Evolutionary conservation across 2,113 vertebrate species (phyloP).

Genomic region (Ochotona princeps): DNA sequence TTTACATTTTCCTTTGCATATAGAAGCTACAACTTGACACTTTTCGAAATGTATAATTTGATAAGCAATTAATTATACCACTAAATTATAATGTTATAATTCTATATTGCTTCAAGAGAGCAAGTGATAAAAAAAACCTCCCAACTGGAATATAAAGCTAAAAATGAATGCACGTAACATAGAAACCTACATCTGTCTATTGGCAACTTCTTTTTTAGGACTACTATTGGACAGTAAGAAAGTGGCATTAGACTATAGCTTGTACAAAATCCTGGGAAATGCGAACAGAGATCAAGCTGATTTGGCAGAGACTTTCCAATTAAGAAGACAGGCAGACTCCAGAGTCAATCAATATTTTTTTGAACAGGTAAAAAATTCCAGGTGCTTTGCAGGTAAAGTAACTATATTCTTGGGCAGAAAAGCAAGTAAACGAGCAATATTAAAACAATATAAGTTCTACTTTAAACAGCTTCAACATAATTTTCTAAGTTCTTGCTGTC

Average conservation of each 20-base stretch:
- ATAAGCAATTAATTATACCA: neutral
- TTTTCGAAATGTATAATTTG: neutral
- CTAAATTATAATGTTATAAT: neutral
- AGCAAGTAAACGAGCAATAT: neutral
- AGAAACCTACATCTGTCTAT: neutral
- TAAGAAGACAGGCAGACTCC: neutral
- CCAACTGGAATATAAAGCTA: neutral
- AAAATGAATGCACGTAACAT: neutral
- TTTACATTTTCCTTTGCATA: neutral
- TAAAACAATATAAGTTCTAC: neutral
- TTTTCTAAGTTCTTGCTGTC: neutral
- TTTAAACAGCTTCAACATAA: neutral
- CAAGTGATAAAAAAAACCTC: neutral
- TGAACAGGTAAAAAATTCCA: neutral
- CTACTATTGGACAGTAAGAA: neutral
- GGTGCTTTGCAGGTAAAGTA: neutral
- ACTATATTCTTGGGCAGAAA: neutral
- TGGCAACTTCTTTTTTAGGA: neutral
- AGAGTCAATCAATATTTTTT: conserved; percentile 1
- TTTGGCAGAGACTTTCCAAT: neutral
- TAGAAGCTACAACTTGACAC: neutral
- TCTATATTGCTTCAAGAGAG: neutral
- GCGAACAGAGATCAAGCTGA: neutral
- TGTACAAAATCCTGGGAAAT: neutral
- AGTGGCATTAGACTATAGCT: neutral